These are phyloP conservation scores for Tribolium madens DNA, from an alignment of 1,140 invertebrate genomes.

Conservation along the genomic window DNA sequence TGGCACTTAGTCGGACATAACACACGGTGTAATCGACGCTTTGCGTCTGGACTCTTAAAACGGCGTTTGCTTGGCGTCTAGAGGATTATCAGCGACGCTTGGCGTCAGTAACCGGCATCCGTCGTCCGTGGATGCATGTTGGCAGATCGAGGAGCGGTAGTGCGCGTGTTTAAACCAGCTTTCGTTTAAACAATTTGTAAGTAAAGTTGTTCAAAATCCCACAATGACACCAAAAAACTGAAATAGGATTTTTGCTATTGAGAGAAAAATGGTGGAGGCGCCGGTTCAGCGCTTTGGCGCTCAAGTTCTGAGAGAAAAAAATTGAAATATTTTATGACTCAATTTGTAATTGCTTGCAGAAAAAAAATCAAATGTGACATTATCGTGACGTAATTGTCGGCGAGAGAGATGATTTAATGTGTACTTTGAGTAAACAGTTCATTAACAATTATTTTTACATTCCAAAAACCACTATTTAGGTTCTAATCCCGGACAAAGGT, in stretches of 20 bases:
- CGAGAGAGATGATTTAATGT: too few relatives aligned
- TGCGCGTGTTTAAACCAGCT: conserved; percentile 5
- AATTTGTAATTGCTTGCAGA: too few relatives aligned
- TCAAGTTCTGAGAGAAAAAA: not conserved
- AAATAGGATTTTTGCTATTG: not conserved
- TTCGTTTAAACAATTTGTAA: not conserved
- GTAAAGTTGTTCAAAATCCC: not conserved
- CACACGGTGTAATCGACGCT: conserved; percentile 29
- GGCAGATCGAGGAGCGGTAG: conserved; percentile 4
- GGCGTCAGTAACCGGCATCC: conserved; percentile 41
- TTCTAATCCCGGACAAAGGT: too few relatives aligned
- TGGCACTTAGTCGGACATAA: conserved; percentile 30
- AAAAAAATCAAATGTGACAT: not conserved
- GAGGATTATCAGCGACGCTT: conserved; percentile 43
- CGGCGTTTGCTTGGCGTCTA: conserved; percentile 34
- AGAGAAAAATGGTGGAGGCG: conserved; percentile 1
- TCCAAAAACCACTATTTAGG: too few relatives aligned
- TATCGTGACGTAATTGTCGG: not conserved
- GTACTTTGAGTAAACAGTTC: too few relatives aligned
- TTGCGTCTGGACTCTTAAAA: conserved; percentile 39
- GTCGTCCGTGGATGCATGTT: conserved; percentile 31
- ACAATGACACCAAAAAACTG: not conserved
- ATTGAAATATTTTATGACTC: too few relatives aligned
- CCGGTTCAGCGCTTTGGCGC: not conserved
- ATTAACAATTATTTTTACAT: too few relatives aligned